Conservation (phyloP, 2,113 vertebrate genomes). For the Gymnocephalus cernua region DNA sequence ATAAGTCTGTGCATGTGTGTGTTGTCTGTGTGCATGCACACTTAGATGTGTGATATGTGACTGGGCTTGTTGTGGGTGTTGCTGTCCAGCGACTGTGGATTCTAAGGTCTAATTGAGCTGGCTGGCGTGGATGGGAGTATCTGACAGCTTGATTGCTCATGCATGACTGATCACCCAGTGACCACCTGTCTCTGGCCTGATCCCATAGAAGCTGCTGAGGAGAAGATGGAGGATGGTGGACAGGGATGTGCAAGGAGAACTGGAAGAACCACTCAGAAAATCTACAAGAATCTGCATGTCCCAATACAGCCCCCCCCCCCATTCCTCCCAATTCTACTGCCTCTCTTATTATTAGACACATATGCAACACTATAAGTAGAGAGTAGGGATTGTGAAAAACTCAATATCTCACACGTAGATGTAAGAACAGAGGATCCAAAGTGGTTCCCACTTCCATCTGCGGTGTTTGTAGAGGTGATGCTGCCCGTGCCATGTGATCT, state of each 20-base stretch:
- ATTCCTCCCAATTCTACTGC: slow-evolving; percentile 20
- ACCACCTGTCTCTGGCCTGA: slow-evolving; percentile 78
- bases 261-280: slow-evolving; percentile 56
- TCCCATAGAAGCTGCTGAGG: slow-evolving; percentile 52
- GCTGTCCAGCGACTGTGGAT: slow-evolving; percentile 72
- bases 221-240: slow-evolving; percentile 35
- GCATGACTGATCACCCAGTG: slow-evolving; percentile 78
- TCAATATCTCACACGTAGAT: slow-evolving; percentile 21
- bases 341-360: slow-evolving; percentile 38
- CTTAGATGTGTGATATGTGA: slow-evolving; percentile 50
- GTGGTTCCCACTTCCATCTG: slow-evolving; percentile 44
- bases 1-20: slow-evolving; percentile 6
- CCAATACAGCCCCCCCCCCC: slow-evolving; percentile 1
- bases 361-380: slow-evolving; percentile 25
- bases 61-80: slow-evolving; percentile 42
- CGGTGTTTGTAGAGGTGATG: slow-evolving; percentile 51
- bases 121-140: slow-evolving; percentile 75
- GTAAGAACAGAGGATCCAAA: slow-evolving; percentile 35
- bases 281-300: slow-evolving; percentile 56
- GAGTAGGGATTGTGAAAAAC: slow-evolving; percentile 37
- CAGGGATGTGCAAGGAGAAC: slow-evolving; percentile 49
- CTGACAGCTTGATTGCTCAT: slow-evolving; percentile 80
- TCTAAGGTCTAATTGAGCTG: slow-evolving; percentile 69
- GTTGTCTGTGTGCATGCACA: not conserved
- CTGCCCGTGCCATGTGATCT: slow-evolving; percentile 57